Base-by-base conservation (phyloP, 2,797 vertebrate genomes). In the Coreius guichenoti region DNA sequence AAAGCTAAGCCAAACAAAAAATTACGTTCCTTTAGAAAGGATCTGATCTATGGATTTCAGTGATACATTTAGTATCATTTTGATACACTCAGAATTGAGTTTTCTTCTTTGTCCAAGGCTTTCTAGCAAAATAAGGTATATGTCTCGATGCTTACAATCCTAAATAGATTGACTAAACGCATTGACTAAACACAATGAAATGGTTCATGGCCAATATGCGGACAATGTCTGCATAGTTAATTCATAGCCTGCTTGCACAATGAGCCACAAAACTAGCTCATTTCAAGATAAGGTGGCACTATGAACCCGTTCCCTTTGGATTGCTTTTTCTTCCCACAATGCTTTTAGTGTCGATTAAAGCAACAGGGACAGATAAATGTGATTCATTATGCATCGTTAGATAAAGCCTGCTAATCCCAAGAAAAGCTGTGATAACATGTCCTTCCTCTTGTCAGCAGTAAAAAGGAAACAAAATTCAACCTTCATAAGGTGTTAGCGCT, bases 331-430 rank as follows among this genome's bases (percentile, higher is more conserved):
- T 74, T 39, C 81, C 56, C 69, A 74, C 56, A 69, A 63, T 83
- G 77, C 81, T 86, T 77, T 83, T 85, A 78, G 82, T 82, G 72
- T 80, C 67, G 69, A 85, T 85, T 79, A 83, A 85, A 87, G 69
- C 63, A 43, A 80, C 68, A 84, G 65, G 63, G 73, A 67, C 82
- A 63, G 86, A 89, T 87, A 82, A 51, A 82, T 82, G 74, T 36
- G 49, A 61, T 68, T 83, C 80, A 85, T 85, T 85, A 87, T 70
- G 68, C 86, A 80, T 72, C 51, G 26, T 33, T 68, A 82, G 75
- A 87, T 84, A 82, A 87, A 51, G 58, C 80, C 81, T 63, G 45
- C 68, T 87, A 87, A 87, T 86, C 87, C 79, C 33, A 56, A 54
- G 61, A 63, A 83, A 86, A 88, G 68, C 54, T 49, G 79, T 51